Conservation (phyloP, 2,113 vertebrate species). For the Lipotes vexillifer region DNA sequence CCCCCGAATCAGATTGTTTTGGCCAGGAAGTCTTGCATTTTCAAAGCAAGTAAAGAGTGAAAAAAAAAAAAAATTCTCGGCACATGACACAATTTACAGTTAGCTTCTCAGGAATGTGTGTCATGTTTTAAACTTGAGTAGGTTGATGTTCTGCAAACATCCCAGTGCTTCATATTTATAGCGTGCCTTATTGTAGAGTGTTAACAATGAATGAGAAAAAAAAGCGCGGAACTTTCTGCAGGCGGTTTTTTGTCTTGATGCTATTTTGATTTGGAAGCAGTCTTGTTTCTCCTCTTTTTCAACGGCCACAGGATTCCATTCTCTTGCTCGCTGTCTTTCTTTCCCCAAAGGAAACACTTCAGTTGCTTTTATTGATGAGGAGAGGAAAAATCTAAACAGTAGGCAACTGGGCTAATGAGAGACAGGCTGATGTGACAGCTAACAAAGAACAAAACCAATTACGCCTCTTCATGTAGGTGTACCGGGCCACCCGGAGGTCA, state of each 20-base stretch:
- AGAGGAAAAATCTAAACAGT: constrained; percentile 47
- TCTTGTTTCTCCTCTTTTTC: constrained; percentile 25
- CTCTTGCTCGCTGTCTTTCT: neutral
- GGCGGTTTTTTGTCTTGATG: constrained; percentile 35
- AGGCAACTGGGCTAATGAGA: constrained; percentile 58
- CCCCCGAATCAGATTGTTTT: constrained; percentile 59
- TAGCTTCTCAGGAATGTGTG: constrained; percentile 54
- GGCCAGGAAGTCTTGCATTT: constrained; percentile 63
- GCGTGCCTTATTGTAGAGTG: constrained; percentile 49
- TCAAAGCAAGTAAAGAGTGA: constrained; percentile 53
- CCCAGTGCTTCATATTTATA: constrained; percentile 48
- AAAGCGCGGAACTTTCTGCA: neutral
- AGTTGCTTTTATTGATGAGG: constrained; percentile 55
- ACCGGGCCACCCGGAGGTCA: neutral
- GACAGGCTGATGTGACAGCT: constrained; percentile 16
- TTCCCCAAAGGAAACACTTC: constrained; percentile 41
- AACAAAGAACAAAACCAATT: constrained; percentile 41
- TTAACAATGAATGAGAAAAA: constrained; percentile 63
- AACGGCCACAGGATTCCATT: constrained; percentile 42
- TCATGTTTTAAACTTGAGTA: constrained; percentile 66
- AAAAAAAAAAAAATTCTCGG: constrained; percentile 25
- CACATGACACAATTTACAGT: constrained; percentile 56
- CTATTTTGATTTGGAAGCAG: constrained; percentile 61
- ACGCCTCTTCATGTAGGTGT: neutral
- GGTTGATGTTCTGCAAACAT: constrained; percentile 55